Evolutionary conservation across 2,113 vertebrate genomes (phyloP), one percentile per base, ranked within the genome.

Genomic region (Cynocephalus volans): DNA sequence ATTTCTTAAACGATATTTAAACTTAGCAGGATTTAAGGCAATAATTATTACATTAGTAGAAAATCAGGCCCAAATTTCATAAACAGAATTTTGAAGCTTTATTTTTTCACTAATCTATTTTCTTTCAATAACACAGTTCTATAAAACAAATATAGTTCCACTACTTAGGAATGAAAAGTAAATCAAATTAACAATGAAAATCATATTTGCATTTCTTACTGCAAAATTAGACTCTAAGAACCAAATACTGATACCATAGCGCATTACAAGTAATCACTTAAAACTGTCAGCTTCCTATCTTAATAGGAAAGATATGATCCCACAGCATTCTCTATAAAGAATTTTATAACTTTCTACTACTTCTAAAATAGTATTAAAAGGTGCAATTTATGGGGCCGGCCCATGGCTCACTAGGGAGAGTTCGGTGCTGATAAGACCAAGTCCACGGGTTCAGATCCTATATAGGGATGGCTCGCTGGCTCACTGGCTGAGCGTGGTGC

Each of bases 91-190:
- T 7, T 79, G 33, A 96, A 96, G 56, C 15, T 90, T 0, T 67
- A 95, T 93, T 93, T 93, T 93, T 92, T 92, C 65, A 79, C 58
- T 58, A 87, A 88, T 23, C n/a, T 83, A 80, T 52, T 80, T 92
- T 73, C 72, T 75, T 85, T 93, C 26, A 93, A 75, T 52, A 75
- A 89, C 33, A 41, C 13, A 23, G 33, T 60, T 80, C 75, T 72
- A 84, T 95, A 79, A 85, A 62, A 85, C 41, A 70, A 88, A 83
- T 21, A 48, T 87, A 94, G 76, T 60, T 87, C n/a, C 31, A 93
- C 73, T 56, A 58, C 56, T 73, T 17, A 81, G 11, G 58, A 10
- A 94, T 17, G 26, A 8, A 86, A 52, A 80, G 15, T 33, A 93
- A 88, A 81, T 67, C 31, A 80, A 80, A 52, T 76, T 69, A 89